Evolutionary conservation across 92 coral and sea anemone genomes (phyloP).

Genomic region (Bergia puertoricense): DNA sequence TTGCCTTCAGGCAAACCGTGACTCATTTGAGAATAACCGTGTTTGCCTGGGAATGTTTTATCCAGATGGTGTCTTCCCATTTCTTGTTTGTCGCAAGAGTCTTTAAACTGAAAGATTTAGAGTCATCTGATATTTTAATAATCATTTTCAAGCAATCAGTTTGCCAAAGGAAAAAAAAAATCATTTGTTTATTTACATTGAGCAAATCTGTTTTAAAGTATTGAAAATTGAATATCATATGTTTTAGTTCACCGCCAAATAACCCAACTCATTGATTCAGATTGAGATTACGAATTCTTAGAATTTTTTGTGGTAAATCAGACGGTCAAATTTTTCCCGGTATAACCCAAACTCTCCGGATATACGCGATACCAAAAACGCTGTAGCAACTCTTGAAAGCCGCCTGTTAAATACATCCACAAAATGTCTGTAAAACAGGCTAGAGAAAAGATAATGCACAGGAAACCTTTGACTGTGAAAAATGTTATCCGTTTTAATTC

Average conservation of each 20-base stretch:
- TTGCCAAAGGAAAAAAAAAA: neutral
- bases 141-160: conserved; percentile 1
- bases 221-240: neutral
- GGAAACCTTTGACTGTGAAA: neutral
- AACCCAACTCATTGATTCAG: neutral
- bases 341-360: neutral
- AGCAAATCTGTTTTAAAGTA: conserved; percentile 1
- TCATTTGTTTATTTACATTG: neutral
- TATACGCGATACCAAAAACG: neutral
- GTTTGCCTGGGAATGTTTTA: neutral
- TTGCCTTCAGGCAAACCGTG: conserved; percentile 20
- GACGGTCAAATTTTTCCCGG: neutral
- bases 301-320: neutral
- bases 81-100: neutral
- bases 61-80: neutral
- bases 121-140: neutral
- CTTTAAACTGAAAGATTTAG: neutral
- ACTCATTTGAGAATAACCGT: neutral
- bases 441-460: neutral
- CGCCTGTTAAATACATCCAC: neutral
- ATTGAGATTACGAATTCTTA: neutral
- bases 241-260: neutral
- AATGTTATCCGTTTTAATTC: too few species aligned
- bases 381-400: neutral
- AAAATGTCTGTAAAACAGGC: neutral